phyloP scores from a whole-genome alignment of 2,113 vertebrate genomes.

The Hydropotes inermis region DNA sequence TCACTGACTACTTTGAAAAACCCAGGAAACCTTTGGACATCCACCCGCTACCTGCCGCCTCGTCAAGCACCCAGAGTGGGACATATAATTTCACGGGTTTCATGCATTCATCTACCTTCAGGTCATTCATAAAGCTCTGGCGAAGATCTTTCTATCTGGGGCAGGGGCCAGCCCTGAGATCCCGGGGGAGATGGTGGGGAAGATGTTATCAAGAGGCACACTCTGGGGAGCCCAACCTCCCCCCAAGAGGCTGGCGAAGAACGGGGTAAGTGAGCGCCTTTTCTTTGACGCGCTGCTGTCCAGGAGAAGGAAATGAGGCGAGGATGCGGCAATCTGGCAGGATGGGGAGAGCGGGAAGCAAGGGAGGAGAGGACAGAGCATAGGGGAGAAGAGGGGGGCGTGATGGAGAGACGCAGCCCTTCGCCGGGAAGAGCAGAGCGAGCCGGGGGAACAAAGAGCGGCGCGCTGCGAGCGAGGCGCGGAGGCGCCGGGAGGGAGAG shows the following conservation, averaged over 20 bases:
- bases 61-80: neutral
- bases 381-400: neutral
- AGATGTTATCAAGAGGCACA: neutral
- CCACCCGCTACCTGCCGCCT: neutral
- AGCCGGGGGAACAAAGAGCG: slow-evolving; percentile 44
- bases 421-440: neutral
- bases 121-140: neutral
- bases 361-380: neutral
- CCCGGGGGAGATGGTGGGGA: neutral
- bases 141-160: neutral
- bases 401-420: neutral
- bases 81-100: neutral
- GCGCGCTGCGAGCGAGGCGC: slow-evolving; percentile 36
- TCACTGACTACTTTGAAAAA: neutral
- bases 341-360: slow-evolving; percentile 20
- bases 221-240: neutral
- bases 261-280: neutral
- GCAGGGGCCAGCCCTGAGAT: neutral
- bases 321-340: neutral
- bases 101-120: neutral
- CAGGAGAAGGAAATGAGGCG: neutral
- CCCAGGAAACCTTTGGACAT: neutral
- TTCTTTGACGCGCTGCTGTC: neutral
- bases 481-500: slow-evolving; percentile 56
- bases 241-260: neutral